Evolutionary conservation across 1,140 invertebrate genomes (phyloP), one percentile per base, ranked within the genome.

Genomic region (Caenorhabditis brenneri): DNA sequence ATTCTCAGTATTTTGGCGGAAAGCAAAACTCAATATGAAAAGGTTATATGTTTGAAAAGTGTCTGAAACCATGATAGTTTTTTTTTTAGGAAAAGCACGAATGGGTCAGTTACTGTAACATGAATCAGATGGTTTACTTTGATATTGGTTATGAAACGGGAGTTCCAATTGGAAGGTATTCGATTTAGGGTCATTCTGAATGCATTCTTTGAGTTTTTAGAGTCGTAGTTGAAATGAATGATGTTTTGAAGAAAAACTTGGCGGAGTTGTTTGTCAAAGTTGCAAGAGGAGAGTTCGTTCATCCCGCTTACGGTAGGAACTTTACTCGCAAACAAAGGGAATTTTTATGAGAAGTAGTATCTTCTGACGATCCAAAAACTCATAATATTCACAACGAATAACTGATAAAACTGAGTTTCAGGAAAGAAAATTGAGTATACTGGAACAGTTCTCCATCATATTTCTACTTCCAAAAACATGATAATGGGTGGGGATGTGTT

Each of bases 1-100:
- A 74, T 74, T 74, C 65, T 74, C 19, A 74, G 65, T 74, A 74
- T 74, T 74, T 74, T 74, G 65, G 65, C 65, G 36, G 65, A 74
- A 74, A 31, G 65, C 65, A 74, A 42, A 5, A 74, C 65, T 5
- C 65, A 74, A 42, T 74, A 74, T 74, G 65, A 74, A 19, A 74
- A 74, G 33, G 33, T 74, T 60, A 16, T 15, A 60, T 16, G 0
- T 2, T 0, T 2, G 12, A 33, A 19, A 27, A 33, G 33, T 65
- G 3, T n/a, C 27, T 24, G 24, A 27, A 6, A 16, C 5, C 24
- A 27, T 9, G 0, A 16, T 16, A 60, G 12, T 0, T 24, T 4
- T 74, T 6, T 22, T 39, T 74, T n/a, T n/a, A 74, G 65, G 36
- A 42, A 9, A 74, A 42, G n/a, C 65, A 42, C 7, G 65, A 74